Evolutionary conservation across 1,140 invertebrate genomes (phyloP), one percentile per base, ranked within the genome.

Genomic region (Magallana ariakensis): DNA sequence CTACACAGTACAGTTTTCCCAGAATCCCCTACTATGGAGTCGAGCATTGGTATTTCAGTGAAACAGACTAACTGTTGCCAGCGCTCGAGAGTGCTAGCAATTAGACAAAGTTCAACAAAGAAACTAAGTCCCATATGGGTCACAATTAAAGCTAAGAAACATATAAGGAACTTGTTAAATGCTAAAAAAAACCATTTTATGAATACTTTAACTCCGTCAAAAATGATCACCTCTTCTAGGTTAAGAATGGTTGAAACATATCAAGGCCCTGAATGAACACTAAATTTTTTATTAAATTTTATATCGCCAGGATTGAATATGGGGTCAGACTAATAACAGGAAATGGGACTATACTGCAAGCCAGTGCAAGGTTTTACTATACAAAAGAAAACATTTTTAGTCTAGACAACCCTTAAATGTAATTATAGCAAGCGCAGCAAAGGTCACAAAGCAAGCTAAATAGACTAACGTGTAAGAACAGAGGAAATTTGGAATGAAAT

Each of bases 381-480:
- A 60, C 58, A 60, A 9, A 60, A 11, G 58, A 60, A 60, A 60
- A 60, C 33, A 46, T 46, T 46, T 46, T 46, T 46, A 46, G 33
- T 46, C 33, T 46, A 46, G 33, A 46, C 33, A 60, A 60, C 7
- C 58, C 7, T 4, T 60, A 11, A 60, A 60, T 60, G 58, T 60
- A 60, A 11, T 60, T 60, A 60, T 11, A 60, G 58, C 33, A 4
- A 46, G 33, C 33, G n/a, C 16, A 62, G 58, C 58, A 60, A 60
- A n/a, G 9, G 58, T 60, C 11, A 8, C 19, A n/a, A 60, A 60
- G 58, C 58, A n/a, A 60, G 58, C 58, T 60, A 5, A 60, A 60
- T 60, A 60, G 58, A 60, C 58, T 60, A 60, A 60, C n/a, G 58
- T 62, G 58, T n/a, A 62, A n/a, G 58, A 62, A 62, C 58, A 62